A percentile compares a stretch with the other conserved stretches of the same genome.
phyloP scores from a whole-genome alignment of 2,113 vertebrate genomes.

The Charina bottae region DNA sequence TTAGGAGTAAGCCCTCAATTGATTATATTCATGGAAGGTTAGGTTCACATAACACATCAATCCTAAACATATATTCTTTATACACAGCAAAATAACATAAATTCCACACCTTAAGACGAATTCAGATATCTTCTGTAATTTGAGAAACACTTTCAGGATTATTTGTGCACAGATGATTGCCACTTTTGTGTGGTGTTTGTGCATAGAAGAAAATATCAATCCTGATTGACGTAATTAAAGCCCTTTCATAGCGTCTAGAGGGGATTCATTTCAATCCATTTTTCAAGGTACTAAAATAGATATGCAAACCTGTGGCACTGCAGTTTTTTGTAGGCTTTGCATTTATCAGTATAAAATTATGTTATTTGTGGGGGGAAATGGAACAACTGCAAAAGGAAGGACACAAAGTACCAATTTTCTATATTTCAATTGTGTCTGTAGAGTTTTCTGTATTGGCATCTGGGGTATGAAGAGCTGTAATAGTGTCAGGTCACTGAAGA shows the following conservation, averaged over 20 bases:
- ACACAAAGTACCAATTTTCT: neutral
- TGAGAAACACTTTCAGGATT: neutral
- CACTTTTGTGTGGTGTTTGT: slow-evolving; percentile 12
- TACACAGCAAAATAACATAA: neutral
- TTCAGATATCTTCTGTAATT: neutral
- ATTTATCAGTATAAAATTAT: slow-evolving; percentile 18
- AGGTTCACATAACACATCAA: neutral
- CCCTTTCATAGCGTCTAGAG: slow-evolving; percentile 3
- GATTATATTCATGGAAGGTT: neutral
- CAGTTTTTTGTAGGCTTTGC: slow-evolving; percentile 1
- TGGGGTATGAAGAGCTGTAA: neutral
- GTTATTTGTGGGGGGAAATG: neutral
- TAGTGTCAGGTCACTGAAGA: neutral
- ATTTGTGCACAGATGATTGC: slow-evolving; percentile 10
- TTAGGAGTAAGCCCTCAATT: neutral
- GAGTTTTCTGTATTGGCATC: neutral
- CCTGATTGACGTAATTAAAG: slow-evolving; percentile 15
- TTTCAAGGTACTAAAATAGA: slow-evolving; percentile 28
- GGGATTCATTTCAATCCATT: slow-evolving; percentile 23
- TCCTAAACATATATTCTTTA: neutral
- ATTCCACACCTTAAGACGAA: neutral
- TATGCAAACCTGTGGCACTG: slow-evolving; percentile 12
- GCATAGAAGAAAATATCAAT: slow-evolving; percentile 10
- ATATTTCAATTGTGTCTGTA: neutral
- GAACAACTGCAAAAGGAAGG: neutral